These are phyloP conservation scores for Camelus dromedarius DNA, from an alignment of 2,113 vertebrate species.

Conservation along the genomic window DNA sequence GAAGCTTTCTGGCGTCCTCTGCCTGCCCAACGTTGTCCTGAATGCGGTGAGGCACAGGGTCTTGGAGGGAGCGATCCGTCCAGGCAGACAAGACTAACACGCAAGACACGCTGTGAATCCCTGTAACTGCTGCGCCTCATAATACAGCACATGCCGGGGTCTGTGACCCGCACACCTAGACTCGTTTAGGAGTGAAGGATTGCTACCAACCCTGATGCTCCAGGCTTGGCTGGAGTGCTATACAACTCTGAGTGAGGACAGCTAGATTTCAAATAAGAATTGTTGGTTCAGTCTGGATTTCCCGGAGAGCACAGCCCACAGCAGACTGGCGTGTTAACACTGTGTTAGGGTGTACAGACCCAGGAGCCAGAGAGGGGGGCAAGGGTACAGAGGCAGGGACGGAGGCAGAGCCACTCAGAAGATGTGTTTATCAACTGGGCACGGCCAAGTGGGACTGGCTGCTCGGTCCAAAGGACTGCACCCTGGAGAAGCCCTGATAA, in stretches of 20 bases:
- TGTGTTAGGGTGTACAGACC: not conserved
- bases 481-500: not conserved
- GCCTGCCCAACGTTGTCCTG: not conserved
- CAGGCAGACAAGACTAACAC: not conserved
- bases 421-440: not conserved
- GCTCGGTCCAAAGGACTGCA: not conserved
- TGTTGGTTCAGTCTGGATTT: not conserved
- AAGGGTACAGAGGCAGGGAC: not conserved
- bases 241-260: not conserved
- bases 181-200: not conserved
- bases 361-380: not conserved
- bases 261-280: not conserved
- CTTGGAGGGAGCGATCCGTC: not conserved
- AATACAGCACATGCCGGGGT: not conserved
- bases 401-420: not conserved
- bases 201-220: not conserved
- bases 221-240: not conserved
- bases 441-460: not conserved
- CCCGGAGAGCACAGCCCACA: not conserved
- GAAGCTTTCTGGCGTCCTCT: not conserved
- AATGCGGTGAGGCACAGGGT: not conserved
- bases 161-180: not conserved
- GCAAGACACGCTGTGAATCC: not conserved
- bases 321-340: not conserved
- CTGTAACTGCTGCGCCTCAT: too few species aligned